Percentiles rank a stretch among this genome's conserved stretches.
Conservation (phyloP, 1,140 invertebrate genomes). For the Ctenoplectra terminalis region DNA sequence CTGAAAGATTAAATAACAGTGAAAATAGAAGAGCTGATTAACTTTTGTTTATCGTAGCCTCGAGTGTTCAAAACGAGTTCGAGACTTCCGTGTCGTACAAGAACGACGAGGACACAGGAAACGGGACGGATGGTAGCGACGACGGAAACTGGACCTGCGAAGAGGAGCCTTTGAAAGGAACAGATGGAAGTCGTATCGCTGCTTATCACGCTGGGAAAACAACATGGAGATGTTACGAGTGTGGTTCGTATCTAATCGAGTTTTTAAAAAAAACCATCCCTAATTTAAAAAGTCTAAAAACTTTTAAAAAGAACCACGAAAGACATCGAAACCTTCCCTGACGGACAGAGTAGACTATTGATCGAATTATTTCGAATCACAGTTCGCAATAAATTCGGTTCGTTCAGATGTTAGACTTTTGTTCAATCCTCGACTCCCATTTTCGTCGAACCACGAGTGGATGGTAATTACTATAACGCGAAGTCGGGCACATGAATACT, state of each 20-base stretch:
- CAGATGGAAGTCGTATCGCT: constrained; percentile 80
- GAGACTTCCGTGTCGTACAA: constrained; percentile 81
- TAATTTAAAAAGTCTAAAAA: neutral
- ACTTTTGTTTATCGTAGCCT: constrained; percentile 69
- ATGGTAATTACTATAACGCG: neutral
- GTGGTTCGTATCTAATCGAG: constrained; percentile 69
- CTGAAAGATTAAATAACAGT: neutral
- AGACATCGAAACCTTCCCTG: no score
- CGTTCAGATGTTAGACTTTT: no score
- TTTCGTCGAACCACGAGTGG: neutral
- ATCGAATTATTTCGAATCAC: neutral
- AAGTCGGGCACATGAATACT: neutral
- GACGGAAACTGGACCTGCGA: constrained; percentile 81
- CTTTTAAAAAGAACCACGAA: no score
- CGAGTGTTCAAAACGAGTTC: constrained; percentile 81
- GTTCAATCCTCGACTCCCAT: neutral
- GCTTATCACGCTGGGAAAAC: constrained; percentile 79
- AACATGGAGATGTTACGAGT: constrained; percentile 81
- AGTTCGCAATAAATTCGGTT: no score
- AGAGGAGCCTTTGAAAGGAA: constrained; percentile 80
- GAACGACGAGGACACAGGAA: constrained; percentile 79
- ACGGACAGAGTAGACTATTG: no score
- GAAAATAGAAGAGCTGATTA: neutral
- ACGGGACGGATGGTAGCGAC: constrained; percentile 78
- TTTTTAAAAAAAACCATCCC: neutral